These are phyloP conservation scores for Prunella strophiata DNA, from an alignment of 2,797 vertebrate species.

Conservation along the genomic window DNA sequence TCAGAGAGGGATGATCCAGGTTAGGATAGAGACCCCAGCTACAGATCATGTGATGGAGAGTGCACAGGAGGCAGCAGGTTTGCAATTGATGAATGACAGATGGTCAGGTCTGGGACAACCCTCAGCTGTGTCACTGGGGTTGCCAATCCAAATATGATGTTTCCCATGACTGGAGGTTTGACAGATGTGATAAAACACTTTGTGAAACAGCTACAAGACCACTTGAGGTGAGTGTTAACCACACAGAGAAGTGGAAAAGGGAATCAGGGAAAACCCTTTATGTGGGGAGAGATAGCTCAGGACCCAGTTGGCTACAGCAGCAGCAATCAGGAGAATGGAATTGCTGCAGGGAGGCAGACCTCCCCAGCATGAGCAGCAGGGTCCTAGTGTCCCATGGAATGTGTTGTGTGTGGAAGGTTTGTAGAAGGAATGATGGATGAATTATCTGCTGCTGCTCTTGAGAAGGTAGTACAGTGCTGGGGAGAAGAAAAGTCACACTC, in stretches of 20 bases:
- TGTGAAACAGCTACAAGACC: neutral
- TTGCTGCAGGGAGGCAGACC: accelerated
- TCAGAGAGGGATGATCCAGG: neutral
- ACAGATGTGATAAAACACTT: neutral
- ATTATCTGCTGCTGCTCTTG: neutral
- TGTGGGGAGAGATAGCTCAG: neutral
- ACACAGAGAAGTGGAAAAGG: accelerated
- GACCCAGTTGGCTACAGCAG: neutral
- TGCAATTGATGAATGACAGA: neutral
- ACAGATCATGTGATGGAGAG: neutral
- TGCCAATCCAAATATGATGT: neutral
- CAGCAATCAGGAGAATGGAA: neutral
- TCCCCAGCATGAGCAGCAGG: neutral
- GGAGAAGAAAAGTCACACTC: neutral
- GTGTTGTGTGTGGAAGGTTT: neutral
- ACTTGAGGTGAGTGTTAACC: neutral
- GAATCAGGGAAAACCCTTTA: neutral
- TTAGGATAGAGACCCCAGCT: neutral
- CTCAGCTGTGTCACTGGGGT: neutral
- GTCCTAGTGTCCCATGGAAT: accelerated
- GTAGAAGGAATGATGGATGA: neutral
- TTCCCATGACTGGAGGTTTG: accelerated
- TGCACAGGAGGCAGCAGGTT: neutral
- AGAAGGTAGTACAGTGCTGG: neutral
- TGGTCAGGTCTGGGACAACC: neutral